A percentile compares a stretch with the other conserved stretches of the same genome.
These are phyloP conservation scores for Leptobrachium leishanense DNA, from an alignment of 2,113 vertebrate genomes.

Conservation along the genomic window DNA sequence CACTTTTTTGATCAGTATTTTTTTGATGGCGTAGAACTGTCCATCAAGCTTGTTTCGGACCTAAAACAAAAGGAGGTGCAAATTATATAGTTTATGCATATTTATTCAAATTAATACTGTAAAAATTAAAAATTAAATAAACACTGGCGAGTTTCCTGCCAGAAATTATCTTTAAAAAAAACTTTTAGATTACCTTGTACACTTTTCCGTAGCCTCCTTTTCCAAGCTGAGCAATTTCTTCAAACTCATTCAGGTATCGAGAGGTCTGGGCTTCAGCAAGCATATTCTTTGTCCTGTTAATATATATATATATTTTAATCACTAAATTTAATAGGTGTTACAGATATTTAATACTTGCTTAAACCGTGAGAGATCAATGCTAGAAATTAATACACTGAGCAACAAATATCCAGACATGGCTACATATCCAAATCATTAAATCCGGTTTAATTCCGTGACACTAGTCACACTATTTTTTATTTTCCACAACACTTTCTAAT, in stretches of 20 bases:
- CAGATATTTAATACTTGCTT: no score
- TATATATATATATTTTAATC: background rate
- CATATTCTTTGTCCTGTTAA: conserved; percentile 75
- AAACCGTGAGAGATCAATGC: no score
- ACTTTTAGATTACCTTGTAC: conserved; percentile 77
- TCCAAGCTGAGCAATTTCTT: conserved; percentile 82
- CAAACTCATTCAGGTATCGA: conserved; percentile 93
- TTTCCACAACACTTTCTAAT: no score
- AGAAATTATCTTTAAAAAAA: background rate
- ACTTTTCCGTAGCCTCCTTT: conserved; percentile 94
- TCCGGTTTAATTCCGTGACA: no score
- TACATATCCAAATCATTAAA: background rate
- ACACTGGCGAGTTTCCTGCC: no score
- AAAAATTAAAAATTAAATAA: no score
- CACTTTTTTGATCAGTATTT: conserved; percentile 90
- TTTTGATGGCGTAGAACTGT: conserved; percentile 93
- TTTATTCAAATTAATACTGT: no score
- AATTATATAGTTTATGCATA: no score
- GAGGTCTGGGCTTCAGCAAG: conserved; percentile 90
- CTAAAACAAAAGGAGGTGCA: conserved; percentile 61
- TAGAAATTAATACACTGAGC: no score
- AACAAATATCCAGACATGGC: background rate
- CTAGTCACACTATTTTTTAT: no score
- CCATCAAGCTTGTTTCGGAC: conserved; percentile 94
- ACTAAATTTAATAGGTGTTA: no score